Evolutionary conservation across 2,797 vertebrate species (phyloP).

Genomic region (Sebastes kiyomatsui): DNA sequence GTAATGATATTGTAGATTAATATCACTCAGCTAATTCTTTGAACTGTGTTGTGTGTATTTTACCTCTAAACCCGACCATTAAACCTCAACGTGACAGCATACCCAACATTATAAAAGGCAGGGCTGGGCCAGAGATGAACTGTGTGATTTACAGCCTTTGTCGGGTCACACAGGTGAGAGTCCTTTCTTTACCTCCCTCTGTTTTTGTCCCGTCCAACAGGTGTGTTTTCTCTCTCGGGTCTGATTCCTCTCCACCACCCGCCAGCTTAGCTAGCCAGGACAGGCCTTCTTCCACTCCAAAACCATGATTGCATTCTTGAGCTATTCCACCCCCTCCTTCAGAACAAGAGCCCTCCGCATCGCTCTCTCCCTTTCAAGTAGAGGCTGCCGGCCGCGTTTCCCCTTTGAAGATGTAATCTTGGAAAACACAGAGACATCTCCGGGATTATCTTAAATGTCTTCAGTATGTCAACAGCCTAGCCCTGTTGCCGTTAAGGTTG

Average conservation of each 20-base stretch:
- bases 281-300: constrained; percentile 71
- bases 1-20: background rate
- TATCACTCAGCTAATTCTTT: background rate
- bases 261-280: constrained; percentile 71
- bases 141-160: constrained; percentile 46
- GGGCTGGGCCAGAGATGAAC: constrained; percentile 1
- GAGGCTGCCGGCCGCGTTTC: constrained; percentile 69
- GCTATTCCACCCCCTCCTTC: constrained; percentile 72
- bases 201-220: constrained; percentile 64
- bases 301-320: constrained; percentile 81
- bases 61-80: background rate
- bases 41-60: background rate
- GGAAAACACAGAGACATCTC: constrained; percentile 80
- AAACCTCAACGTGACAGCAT: background rate
- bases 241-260: constrained; percentile 32
- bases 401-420: constrained; percentile 82
- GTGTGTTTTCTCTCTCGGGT: constrained; percentile 66
- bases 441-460: constrained; percentile 82
- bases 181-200: constrained; percentile 29
- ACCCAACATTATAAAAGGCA: constrained; percentile 12
- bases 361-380: constrained; percentile 77
- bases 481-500: constrained; percentile 36
- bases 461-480: constrained; percentile 78
- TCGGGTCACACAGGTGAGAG: constrained; percentile 61
- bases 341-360: constrained; percentile 71